Evolutionary conservation across 2,113 vertebrate species (phyloP), one percentile per base, ranked within the genome.

Genomic region (Sylvilagus bachmani): DNA sequence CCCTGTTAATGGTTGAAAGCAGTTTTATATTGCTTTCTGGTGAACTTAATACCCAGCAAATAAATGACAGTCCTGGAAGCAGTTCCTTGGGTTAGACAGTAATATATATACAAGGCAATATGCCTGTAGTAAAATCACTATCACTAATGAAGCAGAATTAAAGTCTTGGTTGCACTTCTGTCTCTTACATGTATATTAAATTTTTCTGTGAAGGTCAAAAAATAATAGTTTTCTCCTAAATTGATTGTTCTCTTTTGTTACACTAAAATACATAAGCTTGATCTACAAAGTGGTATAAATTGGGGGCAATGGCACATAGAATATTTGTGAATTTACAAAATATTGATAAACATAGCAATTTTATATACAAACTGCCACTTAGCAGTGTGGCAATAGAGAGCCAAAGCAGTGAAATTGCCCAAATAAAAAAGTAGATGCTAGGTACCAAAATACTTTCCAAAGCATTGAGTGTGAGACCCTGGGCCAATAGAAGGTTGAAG

Each of bases 11-110:
- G 78, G 70, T 44, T 89, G 70, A 90, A 62, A 93, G 79, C 61
- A 93, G 66, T 33, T 93, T 96, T 95, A 36, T 81, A 89, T 66
- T 84, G n/a, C 89, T 97, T 95, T 90, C 93, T 96, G 95, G 75
- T 31, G 53, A 96, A 96, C 71, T 82, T 80, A 95, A 96, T 81
- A 89, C n/a, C 64, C 71, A 86, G 6, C 49, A 95, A 92, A 95
- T 86, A 92, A 95, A 96, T 62, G 85, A 33, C 22, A 88, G 78
- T 81, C 51, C 66, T 84, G 10, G n/a, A 92, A 92, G 51, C 81
- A 94, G 69, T 1, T 93, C n/a, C 51, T 81, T 81, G 74, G 86
- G 66, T 93, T 82, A 89, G 70, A 71, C 21, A 86, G 64, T 75
- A 86, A 51, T 55, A 13, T 36, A 31, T 24, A 80, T 16, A 66